Conservation (phyloP, 2,797 vertebrate genomes). For the Lateolabrax maculatus region DNA sequence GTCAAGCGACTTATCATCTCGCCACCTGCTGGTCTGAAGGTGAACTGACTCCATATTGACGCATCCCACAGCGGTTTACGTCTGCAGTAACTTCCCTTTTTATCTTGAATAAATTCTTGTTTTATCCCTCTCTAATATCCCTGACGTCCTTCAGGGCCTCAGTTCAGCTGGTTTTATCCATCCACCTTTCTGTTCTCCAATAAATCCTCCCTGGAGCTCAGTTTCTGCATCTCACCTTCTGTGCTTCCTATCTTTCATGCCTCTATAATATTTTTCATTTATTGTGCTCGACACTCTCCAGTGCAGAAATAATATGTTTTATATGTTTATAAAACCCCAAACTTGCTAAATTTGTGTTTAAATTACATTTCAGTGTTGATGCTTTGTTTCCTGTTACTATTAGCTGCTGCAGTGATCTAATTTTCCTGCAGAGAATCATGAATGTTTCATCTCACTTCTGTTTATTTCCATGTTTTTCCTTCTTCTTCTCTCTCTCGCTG, state of each 20-base stretch:
- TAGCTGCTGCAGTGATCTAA: constrained; percentile 14
- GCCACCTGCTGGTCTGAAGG: not conserved
- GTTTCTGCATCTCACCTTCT: not conserved
- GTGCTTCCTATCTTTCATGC: not conserved
- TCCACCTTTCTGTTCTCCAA: not conserved
- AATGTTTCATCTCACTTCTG: constrained; percentile 49
- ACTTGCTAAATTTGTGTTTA: not conserved
- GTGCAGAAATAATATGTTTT: too few species aligned
- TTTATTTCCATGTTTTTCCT: constrained; percentile 7
- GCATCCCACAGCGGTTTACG: too few species aligned
- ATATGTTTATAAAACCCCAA: not conserved
- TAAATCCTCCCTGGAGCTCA: not conserved
- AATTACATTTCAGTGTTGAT: constrained; percentile 5
- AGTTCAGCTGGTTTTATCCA: not conserved
- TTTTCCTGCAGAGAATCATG: constrained; percentile 30
- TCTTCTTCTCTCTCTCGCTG: not conserved
- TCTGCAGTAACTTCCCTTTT: not conserved
- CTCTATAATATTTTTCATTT: not conserved
- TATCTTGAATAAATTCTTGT: not conserved
- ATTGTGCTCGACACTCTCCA: too few species aligned
- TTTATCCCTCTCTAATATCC: not conserved
- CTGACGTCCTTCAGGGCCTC: not conserved
- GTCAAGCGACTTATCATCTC: not conserved
- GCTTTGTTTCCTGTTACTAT: not conserved
- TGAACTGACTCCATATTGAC: too few species aligned